Conservation (phyloP, 2,888 invertebrate species). For the Gastracanthus pulcherrimus region DNA sequence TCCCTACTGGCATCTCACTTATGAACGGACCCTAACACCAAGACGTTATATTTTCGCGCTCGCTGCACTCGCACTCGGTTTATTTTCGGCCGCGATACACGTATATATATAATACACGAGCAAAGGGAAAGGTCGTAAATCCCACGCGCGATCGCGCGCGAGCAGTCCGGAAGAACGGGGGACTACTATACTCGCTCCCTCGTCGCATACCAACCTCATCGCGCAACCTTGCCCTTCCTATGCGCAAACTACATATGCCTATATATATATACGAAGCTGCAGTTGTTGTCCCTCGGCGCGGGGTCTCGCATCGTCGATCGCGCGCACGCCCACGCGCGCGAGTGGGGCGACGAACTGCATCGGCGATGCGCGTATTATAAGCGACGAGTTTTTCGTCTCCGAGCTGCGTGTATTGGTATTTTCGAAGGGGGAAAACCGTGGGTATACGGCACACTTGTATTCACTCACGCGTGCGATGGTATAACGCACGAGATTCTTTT, state of each 20-base stretch:
- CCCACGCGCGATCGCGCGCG: not conserved
- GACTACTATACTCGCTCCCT: not conserved
- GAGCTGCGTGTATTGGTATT: not conserved
- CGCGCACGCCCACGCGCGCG: not conserved
- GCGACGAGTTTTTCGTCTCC: not conserved
- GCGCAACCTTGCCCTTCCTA: conserved; percentile 43
- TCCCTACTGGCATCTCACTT: too few species aligned
- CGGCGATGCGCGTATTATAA: too few species aligned
- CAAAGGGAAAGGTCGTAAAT: conserved; percentile 34
- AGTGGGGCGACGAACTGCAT: not conserved
- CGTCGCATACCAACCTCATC: not conserved
- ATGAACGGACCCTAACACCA: too few species aligned
- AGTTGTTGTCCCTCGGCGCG: not conserved
- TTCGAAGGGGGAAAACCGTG: not conserved
- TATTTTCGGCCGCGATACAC: conserved; percentile 36
- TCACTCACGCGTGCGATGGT: not conserved
- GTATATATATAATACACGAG: too few species aligned
- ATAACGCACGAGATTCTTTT: not conserved
- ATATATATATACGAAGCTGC: not conserved
- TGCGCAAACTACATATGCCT: too few species aligned
- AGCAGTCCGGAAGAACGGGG: not conserved
- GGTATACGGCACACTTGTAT: too few species aligned
- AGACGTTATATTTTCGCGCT: conserved; percentile 41
- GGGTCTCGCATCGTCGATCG: conserved; percentile 32
- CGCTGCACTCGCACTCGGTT: conserved; percentile 10